Percentiles rank a stretch among this genome's conserved stretches.
phyloP scores from a whole-genome alignment of 2,888 invertebrate genomes.

The Lasioglossum malachurum region DNA sequence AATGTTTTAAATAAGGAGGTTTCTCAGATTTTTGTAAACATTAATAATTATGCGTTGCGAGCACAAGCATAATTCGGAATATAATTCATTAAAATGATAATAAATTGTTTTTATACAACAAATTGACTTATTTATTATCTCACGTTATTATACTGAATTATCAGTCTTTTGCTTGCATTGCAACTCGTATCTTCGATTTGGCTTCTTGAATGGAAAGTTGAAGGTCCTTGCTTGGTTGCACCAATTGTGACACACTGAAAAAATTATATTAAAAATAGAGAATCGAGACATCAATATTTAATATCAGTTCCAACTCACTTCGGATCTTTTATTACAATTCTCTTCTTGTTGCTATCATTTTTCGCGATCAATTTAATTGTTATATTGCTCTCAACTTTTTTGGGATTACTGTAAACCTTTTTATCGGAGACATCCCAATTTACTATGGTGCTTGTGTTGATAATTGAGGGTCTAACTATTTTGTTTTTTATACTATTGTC shows the following conservation, averaged over 20 bases:
- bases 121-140: background rate
- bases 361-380: constrained; percentile 75
- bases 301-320: constrained; percentile 68
- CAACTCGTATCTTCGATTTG: constrained; percentile 77
- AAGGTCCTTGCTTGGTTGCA: constrained; percentile 76
- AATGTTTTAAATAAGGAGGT: background rate
- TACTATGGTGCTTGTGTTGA: constrained; percentile 76
- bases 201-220: constrained; percentile 74
- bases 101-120: constrained; percentile 23
- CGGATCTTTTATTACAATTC: constrained; percentile 78
- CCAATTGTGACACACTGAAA: constrained; percentile 72
- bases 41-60: constrained; percentile 8
- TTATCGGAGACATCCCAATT: constrained; percentile 54
- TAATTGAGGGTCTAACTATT: constrained; percentile 74
- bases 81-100: constrained; percentile 51
- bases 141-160: background rate
- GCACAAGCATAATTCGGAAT: constrained; percentile 14
- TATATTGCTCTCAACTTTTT: constrained; percentile 76
- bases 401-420: constrained; percentile 74
- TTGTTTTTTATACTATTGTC: constrained; percentile 65
- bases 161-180: constrained; percentile 69
- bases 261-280: constrained; percentile 28
- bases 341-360: constrained; percentile 71
- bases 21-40: constrained; percentile 19
- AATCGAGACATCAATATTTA: background rate